Percentiles rank a stretch among this genome's conserved stretches.
These are phyloP conservation scores for Huso huso DNA, from an alignment of 2,797 vertebrate genomes.

Conservation along the genomic window DNA sequence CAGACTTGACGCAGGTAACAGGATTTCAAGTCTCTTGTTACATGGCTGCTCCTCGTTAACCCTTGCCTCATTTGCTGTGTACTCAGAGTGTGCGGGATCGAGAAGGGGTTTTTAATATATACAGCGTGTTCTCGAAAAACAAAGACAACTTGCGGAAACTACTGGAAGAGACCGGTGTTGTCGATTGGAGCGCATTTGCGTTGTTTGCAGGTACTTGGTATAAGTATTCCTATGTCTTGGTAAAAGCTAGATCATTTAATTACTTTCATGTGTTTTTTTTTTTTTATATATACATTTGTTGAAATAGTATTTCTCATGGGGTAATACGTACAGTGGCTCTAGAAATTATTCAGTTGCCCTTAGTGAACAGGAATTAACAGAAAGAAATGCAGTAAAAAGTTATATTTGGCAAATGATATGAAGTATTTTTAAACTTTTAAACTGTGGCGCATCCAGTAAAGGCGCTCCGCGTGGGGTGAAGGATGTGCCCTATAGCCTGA, in stretches of 20 bases:
- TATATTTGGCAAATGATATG: no score
- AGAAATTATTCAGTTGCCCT: no score
- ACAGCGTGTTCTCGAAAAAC: constrained; percentile 33
- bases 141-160: constrained; percentile 24
- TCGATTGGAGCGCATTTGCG: constrained; percentile 31
- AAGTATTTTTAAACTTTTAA: no score
- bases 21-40: not conserved
- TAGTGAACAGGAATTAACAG: no score
- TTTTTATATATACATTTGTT: not conserved
- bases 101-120: constrained; percentile 31
- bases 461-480: no score
- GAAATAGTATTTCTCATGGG: constrained; percentile 1
- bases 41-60: not conserved
- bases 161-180: constrained; percentile 21
- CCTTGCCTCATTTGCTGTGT: not conserved
- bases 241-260: no score
- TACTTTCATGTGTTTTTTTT: not conserved
- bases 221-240: no score
- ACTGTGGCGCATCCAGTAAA: no score
- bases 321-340: no score
- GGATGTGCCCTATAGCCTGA: no score
- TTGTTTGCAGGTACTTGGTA: constrained; percentile 20
- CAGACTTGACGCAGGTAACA: constrained; percentile 10
- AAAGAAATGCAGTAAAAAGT: no score
- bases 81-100: constrained; percentile 16